These are phyloP conservation scores for Malurus cyaneus DNA, from an alignment of 2,113 vertebrate species.

Conservation along the genomic window DNA sequence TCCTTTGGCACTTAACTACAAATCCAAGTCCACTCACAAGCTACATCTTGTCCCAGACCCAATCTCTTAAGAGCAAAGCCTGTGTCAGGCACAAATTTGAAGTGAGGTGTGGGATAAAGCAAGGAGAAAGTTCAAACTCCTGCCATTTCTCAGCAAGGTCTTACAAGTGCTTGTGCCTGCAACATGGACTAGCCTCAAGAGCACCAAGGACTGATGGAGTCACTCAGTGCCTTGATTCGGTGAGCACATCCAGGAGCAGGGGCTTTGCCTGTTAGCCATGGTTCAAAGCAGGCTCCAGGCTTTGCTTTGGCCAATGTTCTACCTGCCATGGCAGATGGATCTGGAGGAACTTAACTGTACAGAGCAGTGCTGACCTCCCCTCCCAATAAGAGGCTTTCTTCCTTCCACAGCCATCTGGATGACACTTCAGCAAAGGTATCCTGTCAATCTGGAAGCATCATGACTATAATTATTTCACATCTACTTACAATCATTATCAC, in stretches of 20 bases:
- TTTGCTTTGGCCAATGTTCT: background rate
- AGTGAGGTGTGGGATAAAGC: background rate
- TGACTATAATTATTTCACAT: background rate
- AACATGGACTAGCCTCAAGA: background rate
- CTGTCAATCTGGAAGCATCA: background rate
- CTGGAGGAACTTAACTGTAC: background rate
- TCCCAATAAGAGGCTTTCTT: background rate
- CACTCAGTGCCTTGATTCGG: background rate
- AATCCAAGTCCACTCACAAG: background rate
- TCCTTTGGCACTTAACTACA: background rate
- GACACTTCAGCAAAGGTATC: background rate
- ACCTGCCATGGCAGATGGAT: fast-evolving
- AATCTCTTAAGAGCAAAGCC: background rate
- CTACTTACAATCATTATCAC: background rate
- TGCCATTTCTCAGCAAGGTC: background rate
- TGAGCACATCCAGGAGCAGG: background rate
- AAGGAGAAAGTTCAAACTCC: background rate
- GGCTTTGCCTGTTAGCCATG: fast-evolving
- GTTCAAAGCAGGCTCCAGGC: background rate
- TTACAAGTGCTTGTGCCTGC: background rate
- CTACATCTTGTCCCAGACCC: background rate
- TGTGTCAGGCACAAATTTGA: background rate
- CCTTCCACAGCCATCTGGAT: background rate
- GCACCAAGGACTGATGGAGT: background rate
- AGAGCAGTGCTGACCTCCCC: background rate